A percentile compares a stretch with the other conserved stretches of the same genome.
Conservation (phyloP, 1,140 invertebrate genomes). For the Plutomurus gul region DNA sequence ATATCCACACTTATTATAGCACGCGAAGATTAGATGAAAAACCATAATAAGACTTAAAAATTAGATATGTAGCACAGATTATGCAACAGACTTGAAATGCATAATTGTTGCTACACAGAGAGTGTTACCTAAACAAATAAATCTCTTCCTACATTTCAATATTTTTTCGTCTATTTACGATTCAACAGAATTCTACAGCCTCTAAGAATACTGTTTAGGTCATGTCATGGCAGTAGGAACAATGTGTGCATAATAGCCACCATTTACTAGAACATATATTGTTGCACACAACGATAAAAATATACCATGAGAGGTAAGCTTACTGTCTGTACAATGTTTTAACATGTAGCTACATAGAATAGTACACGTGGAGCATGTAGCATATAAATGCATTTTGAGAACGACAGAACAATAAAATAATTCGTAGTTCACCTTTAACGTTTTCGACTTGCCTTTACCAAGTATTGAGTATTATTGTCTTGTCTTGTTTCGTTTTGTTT, state of each 20-base stretch:
- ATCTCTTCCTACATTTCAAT: constrained; percentile 20
- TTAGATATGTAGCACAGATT: not conserved
- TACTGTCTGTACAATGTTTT: too few relatives aligned
- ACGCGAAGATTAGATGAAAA: too few relatives aligned
- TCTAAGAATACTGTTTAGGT: too few relatives aligned
- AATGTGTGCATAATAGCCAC: too few relatives aligned
- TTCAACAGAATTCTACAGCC: too few relatives aligned
- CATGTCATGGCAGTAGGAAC: too few relatives aligned
- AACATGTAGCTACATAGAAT: not conserved
- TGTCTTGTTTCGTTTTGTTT: not conserved
- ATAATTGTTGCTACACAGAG: not conserved
- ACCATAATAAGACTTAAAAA: too few relatives aligned
- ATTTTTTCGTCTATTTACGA: too few relatives aligned
- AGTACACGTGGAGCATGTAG: not conserved
- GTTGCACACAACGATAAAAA: too few relatives aligned
- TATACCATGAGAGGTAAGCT: too few relatives aligned
- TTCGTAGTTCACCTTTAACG: not conserved
- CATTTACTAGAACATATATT: too few relatives aligned
- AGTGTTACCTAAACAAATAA: constrained; percentile 11
- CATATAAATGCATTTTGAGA: not conserved
- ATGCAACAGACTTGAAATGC: not conserved
- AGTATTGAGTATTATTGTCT: not conserved
- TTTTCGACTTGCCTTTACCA: not conserved
- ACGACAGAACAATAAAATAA: not conserved
- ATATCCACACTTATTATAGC: too few relatives aligned